Evolutionary conservation across 1,140 invertebrate species (phyloP), one percentile per base, ranked within the genome.

Genomic region (Acromyrmex echinatior): DNA sequence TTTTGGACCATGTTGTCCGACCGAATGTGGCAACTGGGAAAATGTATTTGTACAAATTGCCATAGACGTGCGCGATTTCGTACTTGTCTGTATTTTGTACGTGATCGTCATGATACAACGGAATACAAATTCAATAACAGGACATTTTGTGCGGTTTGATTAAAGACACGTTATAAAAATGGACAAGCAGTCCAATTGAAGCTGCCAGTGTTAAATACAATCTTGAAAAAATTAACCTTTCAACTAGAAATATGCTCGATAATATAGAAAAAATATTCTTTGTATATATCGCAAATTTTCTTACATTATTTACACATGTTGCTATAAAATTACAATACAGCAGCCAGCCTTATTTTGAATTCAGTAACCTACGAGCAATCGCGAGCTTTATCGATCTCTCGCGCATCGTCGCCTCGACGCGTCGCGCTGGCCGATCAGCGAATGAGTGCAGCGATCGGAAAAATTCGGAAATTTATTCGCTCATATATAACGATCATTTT

Each of bases 401-500:
- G 56, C 39, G 70, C 56, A 62, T 84, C 39, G 58, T 51, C 25
- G 39, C 68, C 21, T 81, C 63, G 31, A 12, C 12, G 35, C 53
- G n/a, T 66, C 18, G 45, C 25, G 28, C 18, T 63, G 16, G 9
- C 14, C 10, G 56, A 74, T 84, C 56, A n/a, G 12, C 21, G 39
- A 81, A 62, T 25, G 68, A 73, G 39, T 9, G 66, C 68, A 60
- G 56, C 80, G 56, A 51, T 84, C 71, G 80, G 80, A 84, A 84
- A 84, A 84, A 76, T 84, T 84, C 56, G 56, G 6, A 74, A 84
- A 62, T 76, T 76, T 35, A 74, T 49, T 76, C 70, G 21, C 16
- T 60, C 66, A 53, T 71, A 28, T n/a, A 71, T 71, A 81, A 81
- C 78, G 39, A 84, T 76, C n/a, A 49, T 76, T 84, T 84, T 49